Conservation (phyloP, 2,888 invertebrate genomes). For the Drosophila kanekoi region DNA sequence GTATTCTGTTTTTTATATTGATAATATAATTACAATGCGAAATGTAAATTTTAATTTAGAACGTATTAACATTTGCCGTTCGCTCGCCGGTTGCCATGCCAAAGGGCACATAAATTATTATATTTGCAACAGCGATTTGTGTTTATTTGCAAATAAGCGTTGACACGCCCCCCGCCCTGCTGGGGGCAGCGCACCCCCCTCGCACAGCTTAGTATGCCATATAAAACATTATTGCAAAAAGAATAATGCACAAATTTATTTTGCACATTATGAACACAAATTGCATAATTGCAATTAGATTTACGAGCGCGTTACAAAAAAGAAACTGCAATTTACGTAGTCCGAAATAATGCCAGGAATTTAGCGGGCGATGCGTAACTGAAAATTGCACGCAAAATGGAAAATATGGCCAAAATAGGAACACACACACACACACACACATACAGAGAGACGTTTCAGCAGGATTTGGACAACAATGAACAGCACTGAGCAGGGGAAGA, state of each 20-base stretch:
- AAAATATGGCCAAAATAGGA: constrained; percentile 30
- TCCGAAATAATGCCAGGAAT: constrained; percentile 18
- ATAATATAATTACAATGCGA: constrained; percentile 47
- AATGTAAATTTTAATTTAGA: constrained; percentile 57
- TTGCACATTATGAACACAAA: constrained; percentile 67
- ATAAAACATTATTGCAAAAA: constrained; percentile 39
- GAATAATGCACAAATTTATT: constrained; percentile 47
- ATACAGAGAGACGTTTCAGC: constrained; percentile 31
- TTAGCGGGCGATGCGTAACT: constrained; percentile 11
- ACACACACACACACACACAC: constrained; percentile 11
- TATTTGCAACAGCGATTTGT: constrained; percentile 64
- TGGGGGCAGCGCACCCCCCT: too few relatives aligned
- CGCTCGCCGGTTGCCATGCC: constrained; percentile 32
- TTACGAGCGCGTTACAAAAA: constrained; percentile 42
- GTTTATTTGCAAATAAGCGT: constrained; percentile 72
- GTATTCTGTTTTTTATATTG: not conserved
- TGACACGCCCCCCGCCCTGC: constrained; percentile 25
- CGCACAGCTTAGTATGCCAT: constrained; percentile 15
- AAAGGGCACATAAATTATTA: constrained; percentile 65
- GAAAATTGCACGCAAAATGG: constrained; percentile 16
- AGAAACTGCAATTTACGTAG: constrained; percentile 51
- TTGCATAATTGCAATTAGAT: constrained; percentile 79
- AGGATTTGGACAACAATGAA: constrained; percentile 25
- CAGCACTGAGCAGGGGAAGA: constrained; percentile 4
- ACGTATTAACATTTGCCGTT: constrained; percentile 50